Conservation (phyloP, 1,140 invertebrate species). For the Eubasilissa regina region DNA sequence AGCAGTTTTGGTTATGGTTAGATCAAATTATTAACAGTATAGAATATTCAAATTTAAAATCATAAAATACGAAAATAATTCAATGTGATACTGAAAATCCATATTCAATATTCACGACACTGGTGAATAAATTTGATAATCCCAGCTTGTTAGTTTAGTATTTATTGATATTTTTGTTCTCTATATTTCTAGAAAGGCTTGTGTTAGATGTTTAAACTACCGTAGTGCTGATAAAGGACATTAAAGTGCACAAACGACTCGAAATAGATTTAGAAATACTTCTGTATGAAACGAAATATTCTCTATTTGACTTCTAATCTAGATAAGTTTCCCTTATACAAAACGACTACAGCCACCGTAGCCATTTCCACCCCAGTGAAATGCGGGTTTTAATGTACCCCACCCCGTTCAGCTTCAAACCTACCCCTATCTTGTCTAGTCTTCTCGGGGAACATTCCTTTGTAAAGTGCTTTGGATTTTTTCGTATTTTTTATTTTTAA, state of each 20-base stretch:
- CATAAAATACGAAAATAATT: too few relatives aligned
- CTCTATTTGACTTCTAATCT: constrained; percentile 14
- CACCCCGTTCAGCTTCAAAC: neutral
- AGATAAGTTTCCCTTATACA: constrained; percentile 15
- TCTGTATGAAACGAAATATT: neutral
- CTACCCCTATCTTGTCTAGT: constrained; percentile 22
- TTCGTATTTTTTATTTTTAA: neutral
- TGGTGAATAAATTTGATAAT: too few relatives aligned
- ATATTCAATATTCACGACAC: too few relatives aligned
- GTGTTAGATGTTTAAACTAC: too few relatives aligned
- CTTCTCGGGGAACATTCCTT: neutral
- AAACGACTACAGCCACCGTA: constrained; percentile 6
- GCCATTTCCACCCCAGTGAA: neutral
- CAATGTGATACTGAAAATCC: too few relatives aligned
- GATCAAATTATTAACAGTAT: too few relatives aligned
- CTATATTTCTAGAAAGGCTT: too few relatives aligned
- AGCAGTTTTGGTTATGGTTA: too few relatives aligned
- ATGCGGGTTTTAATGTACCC: neutral
- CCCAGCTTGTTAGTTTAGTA: too few relatives aligned
- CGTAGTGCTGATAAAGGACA: too few relatives aligned
- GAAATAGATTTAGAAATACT: neutral
- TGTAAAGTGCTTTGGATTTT: neutral
- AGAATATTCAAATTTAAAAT: too few relatives aligned
- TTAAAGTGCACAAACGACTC: neutral
- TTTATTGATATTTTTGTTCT: too few relatives aligned